These are phyloP conservation scores for Pithys albifrons DNA, from an alignment of 2,113 vertebrate genomes.

Conservation along the genomic window DNA sequence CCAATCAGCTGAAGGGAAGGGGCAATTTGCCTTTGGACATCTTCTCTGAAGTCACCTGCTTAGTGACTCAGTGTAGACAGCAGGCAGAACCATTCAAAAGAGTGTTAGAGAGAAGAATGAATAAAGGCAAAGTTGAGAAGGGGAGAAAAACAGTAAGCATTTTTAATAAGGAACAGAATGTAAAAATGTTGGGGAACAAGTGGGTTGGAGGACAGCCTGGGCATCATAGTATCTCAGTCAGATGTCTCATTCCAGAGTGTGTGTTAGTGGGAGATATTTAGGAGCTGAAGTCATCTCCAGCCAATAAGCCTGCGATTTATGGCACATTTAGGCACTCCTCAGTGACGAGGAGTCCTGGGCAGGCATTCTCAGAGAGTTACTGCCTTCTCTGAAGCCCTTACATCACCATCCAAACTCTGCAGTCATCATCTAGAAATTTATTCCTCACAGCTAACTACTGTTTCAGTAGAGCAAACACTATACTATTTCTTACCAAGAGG, in stretches of 20 bases:
- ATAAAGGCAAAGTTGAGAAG: neutral
- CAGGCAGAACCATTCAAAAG: neutral
- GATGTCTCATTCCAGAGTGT: neutral
- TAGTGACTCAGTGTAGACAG: neutral
- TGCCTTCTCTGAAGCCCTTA: conserved; percentile 34
- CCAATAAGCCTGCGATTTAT: neutral
- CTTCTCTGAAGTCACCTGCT: neutral
- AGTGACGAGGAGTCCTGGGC: conserved; percentile 9
- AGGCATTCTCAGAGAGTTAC: conserved; percentile 22
- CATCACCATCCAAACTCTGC: conserved; percentile 31
- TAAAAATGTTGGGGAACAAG: neutral
- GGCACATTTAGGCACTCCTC: conserved; percentile 13
- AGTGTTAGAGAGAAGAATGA: neutral
- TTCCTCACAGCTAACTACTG: conserved; percentile 36
- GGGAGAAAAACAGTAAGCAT: neutral
- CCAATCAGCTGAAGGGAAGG: neutral
- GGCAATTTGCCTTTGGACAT: conserved; percentile 3
- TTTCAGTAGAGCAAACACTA: conserved; percentile 21
- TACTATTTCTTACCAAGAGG: conserved; percentile 13
- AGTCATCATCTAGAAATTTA: conserved; percentile 50
- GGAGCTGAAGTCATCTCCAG: neutral
- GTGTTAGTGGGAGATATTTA: neutral
- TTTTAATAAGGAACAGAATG: conserved; percentile 6
- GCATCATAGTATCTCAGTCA: neutral
- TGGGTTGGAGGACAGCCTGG: neutral